Evolutionary conservation across 2,113 vertebrate genomes (phyloP), one percentile per base, ranked within the genome.

Genomic region (Cyrtonyx montezumae): DNA sequence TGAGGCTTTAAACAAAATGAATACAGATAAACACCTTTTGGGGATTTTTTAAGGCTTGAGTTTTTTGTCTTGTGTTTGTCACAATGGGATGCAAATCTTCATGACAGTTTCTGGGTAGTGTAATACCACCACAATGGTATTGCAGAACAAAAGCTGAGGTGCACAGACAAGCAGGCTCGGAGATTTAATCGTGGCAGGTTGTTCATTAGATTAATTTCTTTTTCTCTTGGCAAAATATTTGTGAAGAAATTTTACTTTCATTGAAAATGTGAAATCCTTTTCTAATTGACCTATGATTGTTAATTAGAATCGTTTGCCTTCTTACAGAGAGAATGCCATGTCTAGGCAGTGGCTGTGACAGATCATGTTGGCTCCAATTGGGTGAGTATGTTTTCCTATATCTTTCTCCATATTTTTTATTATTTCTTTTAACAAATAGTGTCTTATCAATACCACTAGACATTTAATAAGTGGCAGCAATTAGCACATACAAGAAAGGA

Each of bases 391-490:
- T 76, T 10, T 92, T 43, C 9, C 28, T 36, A n/a, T 13, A 40
- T 70, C 76, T n/a, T 42, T 5, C 23, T 5, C 13, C 8, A 3
- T 2, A 20, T 23, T 42, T 42, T 36, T 37, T 22, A 53, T 37
- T 18, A 11, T 12, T 18, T 2, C 21, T 76, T 76, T 63, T 61
- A 81, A 3, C 51, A 81, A 45, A 16, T 21, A n/a, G 3, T 59
- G 42, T 74, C 32, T 61, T 78, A 51, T 22, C 67, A 77, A 40
- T 49, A 70, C 7, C 13, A 23, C 42, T 13, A 59, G 80, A 76
- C 34, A 45, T 91, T 37, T 49, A 90, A 77, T 87, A 93, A 67
- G 75, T 94, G 91, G 71, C 71, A 91, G 91, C 82, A 79, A 67
- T 82, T 67, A 93, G 63, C 21, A 67, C 58, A 13, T 5, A 34